Conservation (phyloP, 2,113 vertebrate genomes). For the Elephantulus edwardii region DNA sequence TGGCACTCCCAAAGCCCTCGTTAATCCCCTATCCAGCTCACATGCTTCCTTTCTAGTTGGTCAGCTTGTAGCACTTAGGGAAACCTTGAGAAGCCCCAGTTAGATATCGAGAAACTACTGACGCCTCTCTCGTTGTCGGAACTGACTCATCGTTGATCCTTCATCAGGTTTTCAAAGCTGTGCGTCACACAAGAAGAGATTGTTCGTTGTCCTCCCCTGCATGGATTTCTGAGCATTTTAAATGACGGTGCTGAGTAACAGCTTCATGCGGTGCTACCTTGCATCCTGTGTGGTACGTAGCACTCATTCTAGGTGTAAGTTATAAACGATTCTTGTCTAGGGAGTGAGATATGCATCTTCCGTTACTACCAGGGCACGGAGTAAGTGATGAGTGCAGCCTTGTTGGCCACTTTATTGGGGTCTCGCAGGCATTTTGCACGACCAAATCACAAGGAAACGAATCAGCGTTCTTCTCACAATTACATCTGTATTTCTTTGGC, state of each 20-base stretch:
- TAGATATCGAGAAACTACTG: neutral
- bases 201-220: too few relatives aligned
- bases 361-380: too few relatives aligned
- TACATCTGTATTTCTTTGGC: neutral
- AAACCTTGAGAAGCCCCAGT: neutral
- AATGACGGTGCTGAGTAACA: neutral
- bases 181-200: too few relatives aligned
- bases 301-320: neutral
- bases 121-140: too few relatives aligned
- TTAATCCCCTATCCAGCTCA: fast-evolving
- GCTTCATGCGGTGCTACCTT: neutral
- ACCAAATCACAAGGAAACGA: neutral
- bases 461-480: neutral
- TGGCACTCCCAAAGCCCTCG: neutral
- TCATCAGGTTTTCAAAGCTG: too few relatives aligned
- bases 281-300: neutral
- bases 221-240: too few relatives aligned
- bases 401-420: neutral
- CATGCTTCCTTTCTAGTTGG: neutral
- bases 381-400: neutral
- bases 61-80: neutral
- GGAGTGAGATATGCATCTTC: too few relatives aligned
- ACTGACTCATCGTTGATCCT: too few relatives aligned
- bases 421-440: neutral
- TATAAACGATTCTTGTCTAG: too few relatives aligned